Evolutionary conservation across 2,797 vertebrate genomes (phyloP).

Genomic region (Austrolebias charrua): DNA sequence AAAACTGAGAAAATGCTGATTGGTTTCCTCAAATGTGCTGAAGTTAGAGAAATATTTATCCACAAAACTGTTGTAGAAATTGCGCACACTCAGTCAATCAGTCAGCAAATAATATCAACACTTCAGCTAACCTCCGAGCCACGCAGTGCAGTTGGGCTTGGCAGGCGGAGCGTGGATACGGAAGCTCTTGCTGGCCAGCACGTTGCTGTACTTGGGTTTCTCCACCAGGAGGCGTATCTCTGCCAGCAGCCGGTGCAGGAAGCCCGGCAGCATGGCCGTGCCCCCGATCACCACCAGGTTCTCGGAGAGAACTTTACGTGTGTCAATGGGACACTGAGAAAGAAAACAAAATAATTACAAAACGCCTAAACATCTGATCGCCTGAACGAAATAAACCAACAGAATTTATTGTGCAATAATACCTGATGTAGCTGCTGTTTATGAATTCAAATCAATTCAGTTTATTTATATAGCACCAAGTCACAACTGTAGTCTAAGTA

Average conservation of each 20-base stretch:
- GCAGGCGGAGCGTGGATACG: slow-evolving; percentile 91
- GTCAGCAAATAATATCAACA: not conserved
- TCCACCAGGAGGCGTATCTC: slow-evolving; percentile 93
- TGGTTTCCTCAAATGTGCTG: not conserved
- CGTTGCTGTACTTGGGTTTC: slow-evolving; percentile 90
- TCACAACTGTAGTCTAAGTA: too few species aligned
- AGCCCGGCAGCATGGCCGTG: slow-evolving; percentile 94
- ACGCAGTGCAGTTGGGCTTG: slow-evolving; percentile 96
- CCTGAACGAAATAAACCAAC: not conserved
- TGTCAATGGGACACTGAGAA: slow-evolving; percentile 93
- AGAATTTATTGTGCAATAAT: not conserved
- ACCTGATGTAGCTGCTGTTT: not conserved
- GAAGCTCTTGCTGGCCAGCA: slow-evolving; percentile 90
- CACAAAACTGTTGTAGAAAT: not conserved
- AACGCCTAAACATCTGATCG: not conserved
- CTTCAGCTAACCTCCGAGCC: slow-evolving; percentile 89
- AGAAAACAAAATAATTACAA: not conserved
- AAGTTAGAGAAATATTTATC: not conserved
- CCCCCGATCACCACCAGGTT: slow-evolving; percentile 96
- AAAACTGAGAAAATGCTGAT: not conserved
- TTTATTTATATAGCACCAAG: too few species aligned
- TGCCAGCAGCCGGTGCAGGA: slow-evolving; percentile 92
- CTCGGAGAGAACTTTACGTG: slow-evolving; percentile 93
- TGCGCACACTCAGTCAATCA: not conserved
- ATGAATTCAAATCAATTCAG: too few species aligned